Conservation (phyloP, 2,888 invertebrate genomes). For the Scaptomyza cyrtandrae region DNA sequence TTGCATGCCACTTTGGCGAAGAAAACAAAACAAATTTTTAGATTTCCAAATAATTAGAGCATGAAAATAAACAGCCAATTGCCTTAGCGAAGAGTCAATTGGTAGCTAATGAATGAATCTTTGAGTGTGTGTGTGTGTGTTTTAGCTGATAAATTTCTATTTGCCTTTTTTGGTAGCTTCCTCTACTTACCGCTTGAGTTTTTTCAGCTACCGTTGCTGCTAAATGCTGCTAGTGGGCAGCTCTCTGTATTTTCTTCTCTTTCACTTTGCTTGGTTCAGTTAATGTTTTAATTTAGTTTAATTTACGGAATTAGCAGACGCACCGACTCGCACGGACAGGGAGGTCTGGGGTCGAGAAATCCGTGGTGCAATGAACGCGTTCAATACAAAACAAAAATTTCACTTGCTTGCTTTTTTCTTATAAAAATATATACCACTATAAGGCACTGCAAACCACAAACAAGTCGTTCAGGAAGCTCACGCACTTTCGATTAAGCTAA, state of each 20-base stretch:
- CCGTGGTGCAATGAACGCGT: conserved; percentile 52
- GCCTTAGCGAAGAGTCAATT: conserved; percentile 44
- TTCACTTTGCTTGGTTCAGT: conserved; percentile 46
- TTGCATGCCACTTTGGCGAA: conserved; percentile 52
- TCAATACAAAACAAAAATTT: conserved; percentile 45
- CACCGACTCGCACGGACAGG: conserved; percentile 5
- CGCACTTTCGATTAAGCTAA: conserved; percentile 38
- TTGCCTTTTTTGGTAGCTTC: conserved; percentile 71
- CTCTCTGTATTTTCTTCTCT: conserved; percentile 34
- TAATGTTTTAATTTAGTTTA: conserved; percentile 61
- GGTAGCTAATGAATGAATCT: conserved; percentile 10
- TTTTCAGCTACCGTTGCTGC: conserved; percentile 16
- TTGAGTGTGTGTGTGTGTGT: conserved; percentile 35
- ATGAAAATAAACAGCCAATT: conserved; percentile 75
- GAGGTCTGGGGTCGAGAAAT: conserved; percentile 33
- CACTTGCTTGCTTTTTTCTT: conserved; percentile 51
- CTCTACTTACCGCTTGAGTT: conserved; percentile 56
- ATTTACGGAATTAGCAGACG: conserved; percentile 57
- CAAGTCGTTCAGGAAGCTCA: conserved; percentile 51
- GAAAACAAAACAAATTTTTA: conserved; percentile 49
- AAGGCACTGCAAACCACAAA: conserved; percentile 19
- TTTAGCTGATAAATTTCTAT: conserved; percentile 66
- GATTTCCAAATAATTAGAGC: conserved; percentile 79
- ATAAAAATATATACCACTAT: conserved; percentile 23
- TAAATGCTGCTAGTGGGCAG: conserved; percentile 54